Conservation (phyloP, 1,140 invertebrate species). For the Mycetomoellerius zeteki region DNA sequence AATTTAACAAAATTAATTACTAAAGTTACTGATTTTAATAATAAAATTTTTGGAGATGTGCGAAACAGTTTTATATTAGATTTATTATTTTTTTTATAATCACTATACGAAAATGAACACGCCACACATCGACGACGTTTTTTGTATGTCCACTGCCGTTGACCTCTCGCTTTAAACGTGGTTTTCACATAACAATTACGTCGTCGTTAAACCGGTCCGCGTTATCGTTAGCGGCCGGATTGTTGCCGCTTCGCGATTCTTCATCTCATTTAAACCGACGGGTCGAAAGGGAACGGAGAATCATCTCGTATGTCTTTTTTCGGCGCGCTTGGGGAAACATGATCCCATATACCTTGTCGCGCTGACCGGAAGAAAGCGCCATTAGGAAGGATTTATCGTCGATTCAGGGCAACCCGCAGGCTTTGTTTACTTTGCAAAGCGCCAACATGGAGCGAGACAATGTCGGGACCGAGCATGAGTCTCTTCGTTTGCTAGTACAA, state of each 20-base stretch:
- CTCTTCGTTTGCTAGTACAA: background rate
- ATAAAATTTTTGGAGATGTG: background rate
- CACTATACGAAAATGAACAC: background rate
- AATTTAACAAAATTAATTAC: too few species aligned
- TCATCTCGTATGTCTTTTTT: background rate
- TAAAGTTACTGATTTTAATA: constrained; percentile 40
- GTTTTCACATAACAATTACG: constrained; percentile 39
- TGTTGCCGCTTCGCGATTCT: constrained; percentile 24
- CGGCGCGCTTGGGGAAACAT: background rate
- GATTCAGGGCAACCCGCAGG: constrained; percentile 23
- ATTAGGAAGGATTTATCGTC: constrained; percentile 56
- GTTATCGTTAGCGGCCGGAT: constrained; percentile 17
- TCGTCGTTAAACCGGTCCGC: constrained; percentile 27
- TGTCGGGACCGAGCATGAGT: constrained; percentile 15
- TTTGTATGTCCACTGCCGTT: background rate
- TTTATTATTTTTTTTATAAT: constrained; percentile 35
- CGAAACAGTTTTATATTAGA: constrained; percentile 32
- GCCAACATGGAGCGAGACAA: constrained; percentile 38
- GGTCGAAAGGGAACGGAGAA: background rate
- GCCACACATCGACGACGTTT: background rate
- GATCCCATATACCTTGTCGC: constrained; percentile 35
- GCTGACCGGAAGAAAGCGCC: constrained; percentile 56
- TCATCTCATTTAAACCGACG: constrained; percentile 19
- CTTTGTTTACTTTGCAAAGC: constrained; percentile 57
- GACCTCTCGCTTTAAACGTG: background rate